Evolutionary conservation across 2,888 invertebrate genomes (phyloP).

Genomic region (Loripinus fragilis): DNA sequence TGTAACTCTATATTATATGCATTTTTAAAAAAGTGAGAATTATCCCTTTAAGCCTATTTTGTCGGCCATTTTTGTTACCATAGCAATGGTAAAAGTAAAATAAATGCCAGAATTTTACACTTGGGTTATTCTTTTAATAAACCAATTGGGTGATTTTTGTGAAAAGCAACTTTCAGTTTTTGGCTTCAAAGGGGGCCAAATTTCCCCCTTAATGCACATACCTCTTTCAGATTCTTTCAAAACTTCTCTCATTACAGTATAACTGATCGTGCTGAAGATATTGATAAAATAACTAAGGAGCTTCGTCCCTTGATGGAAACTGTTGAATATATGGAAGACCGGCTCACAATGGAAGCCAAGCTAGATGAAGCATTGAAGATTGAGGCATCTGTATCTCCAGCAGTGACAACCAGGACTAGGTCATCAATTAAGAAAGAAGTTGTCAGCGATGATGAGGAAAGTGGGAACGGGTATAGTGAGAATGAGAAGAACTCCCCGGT

Average conservation of each 20-base stretch:
- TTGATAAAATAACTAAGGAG: conserved; percentile 26
- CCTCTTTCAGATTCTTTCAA: too few species aligned
- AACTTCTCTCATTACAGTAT: background rate
- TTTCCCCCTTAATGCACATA: too few species aligned
- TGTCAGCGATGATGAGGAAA: background rate
- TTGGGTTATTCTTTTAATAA: too few species aligned
- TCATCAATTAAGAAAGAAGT: background rate
- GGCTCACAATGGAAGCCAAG: conserved; percentile 29
- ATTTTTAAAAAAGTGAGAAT: too few species aligned
- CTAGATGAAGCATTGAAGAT: background rate
- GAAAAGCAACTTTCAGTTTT: too few species aligned
- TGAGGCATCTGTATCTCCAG: background rate
- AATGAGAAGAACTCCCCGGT: conserved; percentile 18
- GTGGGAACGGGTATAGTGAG: conserved; percentile 33
- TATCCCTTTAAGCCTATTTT: too few species aligned
- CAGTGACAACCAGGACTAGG: background rate
- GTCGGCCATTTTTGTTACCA: too few species aligned
- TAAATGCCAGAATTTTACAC: too few species aligned
- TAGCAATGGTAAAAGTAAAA: too few species aligned
- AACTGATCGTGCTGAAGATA: background rate
- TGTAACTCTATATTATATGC: too few species aligned
- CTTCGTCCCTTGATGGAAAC: conserved; percentile 42
- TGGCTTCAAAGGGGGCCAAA: too few species aligned
- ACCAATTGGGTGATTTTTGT: too few species aligned
- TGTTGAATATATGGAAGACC: conserved; percentile 55